phyloP scores from a whole-genome alignment of 1,140 invertebrate genomes.

The Bombus ignitus region DNA sequence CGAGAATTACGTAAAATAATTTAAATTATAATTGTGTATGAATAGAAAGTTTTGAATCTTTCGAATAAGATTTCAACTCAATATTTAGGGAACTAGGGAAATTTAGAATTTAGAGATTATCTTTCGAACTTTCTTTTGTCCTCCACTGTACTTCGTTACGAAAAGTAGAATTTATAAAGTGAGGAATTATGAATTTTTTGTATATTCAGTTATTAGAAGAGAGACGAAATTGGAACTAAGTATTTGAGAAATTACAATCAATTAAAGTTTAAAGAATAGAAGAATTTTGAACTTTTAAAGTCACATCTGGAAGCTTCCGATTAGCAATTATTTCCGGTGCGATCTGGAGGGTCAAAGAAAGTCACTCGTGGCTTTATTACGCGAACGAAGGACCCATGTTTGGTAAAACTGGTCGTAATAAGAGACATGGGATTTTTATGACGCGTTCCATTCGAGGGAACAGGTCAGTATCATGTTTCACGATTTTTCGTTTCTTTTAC shows the following conservation, averaged over 20 bases:
- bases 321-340: not conserved
- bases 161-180: too few species aligned
- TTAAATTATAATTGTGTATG: too few species aligned
- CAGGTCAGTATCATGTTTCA: not conserved
- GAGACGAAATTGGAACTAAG: not conserved
- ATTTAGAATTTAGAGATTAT: too few species aligned
- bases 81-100: too few species aligned
- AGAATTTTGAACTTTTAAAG: not conserved
- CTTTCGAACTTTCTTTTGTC: too few species aligned
- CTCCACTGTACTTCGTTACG: too few species aligned
- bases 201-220: too few species aligned
- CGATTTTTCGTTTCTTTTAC: not conserved
- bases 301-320: constrained; percentile 6
- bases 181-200: too few species aligned
- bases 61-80: too few species aligned
- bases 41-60: too few species aligned
- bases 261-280: not conserved
- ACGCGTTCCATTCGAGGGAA: not conserved
- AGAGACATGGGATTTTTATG: not conserved
- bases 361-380: not conserved
- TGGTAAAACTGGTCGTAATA: not conserved
- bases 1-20: too few species aligned
- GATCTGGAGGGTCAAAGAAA: not conserved
- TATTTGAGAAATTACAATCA: not conserved
- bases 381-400: too few species aligned